These are phyloP conservation scores for Tyrophagus putrescentiae DNA, from an alignment of 1,140 invertebrate genomes.

Conservation along the genomic window DNA sequence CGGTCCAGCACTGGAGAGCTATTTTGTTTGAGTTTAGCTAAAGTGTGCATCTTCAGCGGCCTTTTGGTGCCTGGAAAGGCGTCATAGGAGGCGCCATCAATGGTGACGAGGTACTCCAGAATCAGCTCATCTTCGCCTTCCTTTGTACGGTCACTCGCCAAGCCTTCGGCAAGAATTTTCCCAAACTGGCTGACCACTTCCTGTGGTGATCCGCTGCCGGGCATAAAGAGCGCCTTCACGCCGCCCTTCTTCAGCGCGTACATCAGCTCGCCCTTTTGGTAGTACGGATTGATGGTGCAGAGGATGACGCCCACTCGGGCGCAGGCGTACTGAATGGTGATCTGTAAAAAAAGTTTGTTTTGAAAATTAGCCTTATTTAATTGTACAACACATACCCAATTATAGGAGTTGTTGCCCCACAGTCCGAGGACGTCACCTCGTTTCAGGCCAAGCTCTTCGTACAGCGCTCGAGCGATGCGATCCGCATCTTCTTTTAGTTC, in stretches of 20 bases:
- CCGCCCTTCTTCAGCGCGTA: constrained; percentile 19
- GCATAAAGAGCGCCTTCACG: constrained; percentile 22
- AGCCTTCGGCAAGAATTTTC: constrained; percentile 7
- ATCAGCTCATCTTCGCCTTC: neutral
- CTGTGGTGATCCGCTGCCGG: constrained; percentile 19
- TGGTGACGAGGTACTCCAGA: neutral
- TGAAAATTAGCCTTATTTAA: neutral
- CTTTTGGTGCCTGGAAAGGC: neutral
- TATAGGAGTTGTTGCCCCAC: constrained; percentile 22
- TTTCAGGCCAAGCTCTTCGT: neutral
- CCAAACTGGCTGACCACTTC: constrained; percentile 14
- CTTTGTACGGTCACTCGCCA: constrained; percentile 1
- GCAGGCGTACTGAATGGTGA: constrained; percentile 21
- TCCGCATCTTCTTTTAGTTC: constrained; percentile 23
- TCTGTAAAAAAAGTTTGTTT: neutral
- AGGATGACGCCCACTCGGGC: constrained; percentile 21
- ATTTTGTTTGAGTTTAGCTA: constrained; percentile 4
- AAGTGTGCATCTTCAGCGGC: neutral
- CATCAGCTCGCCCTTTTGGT: constrained; percentile 20
- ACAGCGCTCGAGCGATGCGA: constrained; percentile 6
- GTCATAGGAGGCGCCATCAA: neutral
- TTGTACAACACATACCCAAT: constrained; percentile 14
- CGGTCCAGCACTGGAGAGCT: neutral
- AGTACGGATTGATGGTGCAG: constrained; percentile 23
- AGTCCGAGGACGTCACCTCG: constrained; percentile 22